These are phyloP conservation scores for Cataglyphis livida DNA, from an alignment of 2,888 invertebrate species.

Conservation along the genomic window DNA sequence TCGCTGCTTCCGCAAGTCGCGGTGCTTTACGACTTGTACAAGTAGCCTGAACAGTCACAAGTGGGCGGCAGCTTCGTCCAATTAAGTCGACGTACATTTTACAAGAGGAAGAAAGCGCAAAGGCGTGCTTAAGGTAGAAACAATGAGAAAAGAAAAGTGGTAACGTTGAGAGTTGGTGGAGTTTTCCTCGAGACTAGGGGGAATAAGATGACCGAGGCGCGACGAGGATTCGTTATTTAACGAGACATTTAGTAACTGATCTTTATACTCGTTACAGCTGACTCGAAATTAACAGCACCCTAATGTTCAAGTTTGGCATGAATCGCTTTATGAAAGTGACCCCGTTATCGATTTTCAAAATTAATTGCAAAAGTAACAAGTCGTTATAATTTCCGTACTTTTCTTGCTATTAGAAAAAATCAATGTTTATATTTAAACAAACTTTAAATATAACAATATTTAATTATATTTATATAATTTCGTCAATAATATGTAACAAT, in stretches of 20 bases:
- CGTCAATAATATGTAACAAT: neutral
- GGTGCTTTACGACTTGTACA: constrained; percentile 50
- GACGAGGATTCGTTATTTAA: constrained; percentile 38
- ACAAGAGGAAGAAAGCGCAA: constrained; percentile 64
- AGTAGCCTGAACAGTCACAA: constrained; percentile 68
- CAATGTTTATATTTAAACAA: too few species aligned
- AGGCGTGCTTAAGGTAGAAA: constrained; percentile 66
- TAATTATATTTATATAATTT: neutral
- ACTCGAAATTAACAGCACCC: neutral
- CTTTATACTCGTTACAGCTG: constrained; percentile 6
- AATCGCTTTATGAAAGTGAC: too few species aligned
- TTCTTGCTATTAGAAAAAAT: too few species aligned
- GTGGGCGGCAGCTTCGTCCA: constrained; percentile 72
- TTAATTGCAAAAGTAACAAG: too few species aligned
- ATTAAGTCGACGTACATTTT: constrained; percentile 77
- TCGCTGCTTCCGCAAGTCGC: constrained; percentile 60
- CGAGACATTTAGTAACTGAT: constrained; percentile 42
- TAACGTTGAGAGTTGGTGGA: constrained; percentile 39
- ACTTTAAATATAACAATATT: neutral
- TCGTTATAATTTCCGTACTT: too few species aligned
- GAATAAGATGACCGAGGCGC: constrained; percentile 34
- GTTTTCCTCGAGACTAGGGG: constrained; percentile 21
- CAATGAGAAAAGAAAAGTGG: constrained; percentile 61
- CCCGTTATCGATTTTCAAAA: too few species aligned
- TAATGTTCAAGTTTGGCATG: neutral